These are phyloP conservation scores for Apteryx mantelli DNA, from an alignment of 2,113 vertebrate genomes.

Conservation along the genomic window DNA sequence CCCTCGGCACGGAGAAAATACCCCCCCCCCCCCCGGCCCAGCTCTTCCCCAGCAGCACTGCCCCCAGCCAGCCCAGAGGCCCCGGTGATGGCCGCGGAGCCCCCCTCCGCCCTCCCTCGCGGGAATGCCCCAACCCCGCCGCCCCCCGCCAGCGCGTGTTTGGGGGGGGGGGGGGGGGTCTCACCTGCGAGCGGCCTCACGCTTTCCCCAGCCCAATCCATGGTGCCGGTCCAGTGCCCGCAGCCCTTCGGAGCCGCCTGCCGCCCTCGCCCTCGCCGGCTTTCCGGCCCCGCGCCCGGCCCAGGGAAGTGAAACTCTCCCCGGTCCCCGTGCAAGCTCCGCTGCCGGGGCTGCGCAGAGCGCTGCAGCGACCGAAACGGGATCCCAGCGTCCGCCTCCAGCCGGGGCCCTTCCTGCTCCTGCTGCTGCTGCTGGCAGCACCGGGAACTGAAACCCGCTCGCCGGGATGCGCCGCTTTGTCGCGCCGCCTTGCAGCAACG, in stretches of 20 bases:
- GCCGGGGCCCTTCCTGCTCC: no score
- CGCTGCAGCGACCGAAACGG: no score
- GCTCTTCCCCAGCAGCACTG: no score
- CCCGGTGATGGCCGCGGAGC: accelerated
- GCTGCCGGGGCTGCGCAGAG: background rate
- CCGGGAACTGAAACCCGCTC: no score
- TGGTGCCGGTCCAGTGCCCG: background rate
- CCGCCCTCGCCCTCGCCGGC: accelerated
- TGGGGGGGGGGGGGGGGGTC: background rate
- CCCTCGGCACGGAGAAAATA: no score
- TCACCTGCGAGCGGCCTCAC: background rate
- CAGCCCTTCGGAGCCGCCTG: background rate
- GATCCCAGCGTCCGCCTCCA: no score
- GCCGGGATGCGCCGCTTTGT: no score
- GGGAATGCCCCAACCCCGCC: accelerated
- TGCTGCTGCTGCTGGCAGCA: no score
- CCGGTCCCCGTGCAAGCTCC: background rate
- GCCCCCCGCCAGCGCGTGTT: no score
- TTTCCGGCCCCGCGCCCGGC: background rate
- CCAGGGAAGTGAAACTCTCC: background rate
- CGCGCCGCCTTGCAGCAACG: no score
- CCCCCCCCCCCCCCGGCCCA: no score
- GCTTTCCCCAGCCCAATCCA: background rate
- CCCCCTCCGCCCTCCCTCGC: background rate
- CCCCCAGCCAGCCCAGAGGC: background rate